phyloP scores from a whole-genome alignment of 2,888 invertebrate species.

The Platypus cylindrus region DNA sequence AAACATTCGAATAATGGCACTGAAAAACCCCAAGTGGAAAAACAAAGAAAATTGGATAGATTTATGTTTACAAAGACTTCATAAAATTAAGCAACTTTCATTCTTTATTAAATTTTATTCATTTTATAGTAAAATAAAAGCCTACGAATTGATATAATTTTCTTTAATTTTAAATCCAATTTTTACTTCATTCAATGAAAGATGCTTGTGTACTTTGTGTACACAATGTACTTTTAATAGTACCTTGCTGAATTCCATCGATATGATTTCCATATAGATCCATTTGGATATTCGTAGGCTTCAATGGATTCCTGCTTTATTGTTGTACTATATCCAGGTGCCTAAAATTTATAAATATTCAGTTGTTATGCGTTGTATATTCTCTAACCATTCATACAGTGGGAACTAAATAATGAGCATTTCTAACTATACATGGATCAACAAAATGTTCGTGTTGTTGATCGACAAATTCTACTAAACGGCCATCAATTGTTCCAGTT shows the following conservation, averaged over 20 bases:
- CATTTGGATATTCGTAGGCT: constrained; percentile 62
- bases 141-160: too few relatives aligned
- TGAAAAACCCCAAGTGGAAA: constrained; percentile 31
- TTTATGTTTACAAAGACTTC: constrained; percentile 29
- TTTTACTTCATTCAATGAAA: neutral
- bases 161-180: too few relatives aligned
- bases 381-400: constrained; percentile 44
- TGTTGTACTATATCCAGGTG: constrained; percentile 72
- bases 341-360: constrained; percentile 33
- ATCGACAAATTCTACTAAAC: constrained; percentile 77
- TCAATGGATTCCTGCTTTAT: constrained; percentile 55
- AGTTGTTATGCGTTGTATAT: neutral
- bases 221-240: too few relatives aligned
- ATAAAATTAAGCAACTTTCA: neutral
- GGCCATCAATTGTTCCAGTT: constrained; percentile 55
- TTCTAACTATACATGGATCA: constrained; percentile 54
- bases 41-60: constrained; percentile 38
- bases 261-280: constrained; percentile 63
- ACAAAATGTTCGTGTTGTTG: constrained; percentile 84
- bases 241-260: too few relatives aligned
- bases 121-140: neutral
- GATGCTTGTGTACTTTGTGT: neutral
- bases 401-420: constrained; percentile 66
- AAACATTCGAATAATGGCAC: constrained; percentile 29
- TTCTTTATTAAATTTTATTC: constrained; percentile 1